Conservation (phyloP, 2,888 invertebrate species). For the Amblyteles armatorius region DNA sequence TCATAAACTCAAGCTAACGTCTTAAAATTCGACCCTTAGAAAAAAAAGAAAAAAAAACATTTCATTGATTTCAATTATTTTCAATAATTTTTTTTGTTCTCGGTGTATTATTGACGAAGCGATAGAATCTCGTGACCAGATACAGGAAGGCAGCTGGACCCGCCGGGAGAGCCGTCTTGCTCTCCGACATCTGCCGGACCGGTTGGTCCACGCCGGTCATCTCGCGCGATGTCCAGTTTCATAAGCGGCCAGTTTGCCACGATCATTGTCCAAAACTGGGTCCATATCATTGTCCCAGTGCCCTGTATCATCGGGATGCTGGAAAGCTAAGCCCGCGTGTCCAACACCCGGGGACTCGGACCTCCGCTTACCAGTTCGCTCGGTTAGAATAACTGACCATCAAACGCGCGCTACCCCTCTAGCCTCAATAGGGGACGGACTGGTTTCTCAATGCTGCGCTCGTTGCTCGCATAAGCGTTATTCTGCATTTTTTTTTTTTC, state of each 20-base stretch:
- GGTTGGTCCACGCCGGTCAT: constrained; percentile 80
- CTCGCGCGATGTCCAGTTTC: constrained; percentile 80
- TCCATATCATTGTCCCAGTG: constrained; percentile 77
- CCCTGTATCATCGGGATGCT: constrained; percentile 79
- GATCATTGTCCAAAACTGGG: constrained; percentile 78
- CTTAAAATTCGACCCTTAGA: too few species aligned
- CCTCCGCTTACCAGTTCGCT: constrained; percentile 77
- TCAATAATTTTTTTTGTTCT: constrained; percentile 1
- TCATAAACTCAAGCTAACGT: too few species aligned
- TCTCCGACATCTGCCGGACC: constrained; percentile 82
- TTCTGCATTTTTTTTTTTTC: constrained; percentile 8
- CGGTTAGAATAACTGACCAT: constrained; percentile 69
- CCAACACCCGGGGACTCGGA: constrained; percentile 27
- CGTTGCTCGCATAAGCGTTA: constrained; percentile 24
- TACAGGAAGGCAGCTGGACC: constrained; percentile 79
- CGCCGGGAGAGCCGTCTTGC: constrained; percentile 66
- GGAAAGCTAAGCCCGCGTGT: constrained; percentile 68
- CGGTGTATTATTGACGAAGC: constrained; percentile 4
- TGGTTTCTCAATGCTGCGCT: constrained; percentile 73
- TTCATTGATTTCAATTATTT: neutral
- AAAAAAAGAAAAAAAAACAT: neutral
- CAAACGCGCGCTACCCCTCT: constrained; percentile 63
- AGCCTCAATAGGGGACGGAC: constrained; percentile 73
- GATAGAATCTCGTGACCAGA: constrained; percentile 20
- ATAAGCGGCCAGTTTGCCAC: constrained; percentile 67